phyloP scores from a whole-genome alignment of 2,888 invertebrate genomes.

The Drosophila merina region DNA sequence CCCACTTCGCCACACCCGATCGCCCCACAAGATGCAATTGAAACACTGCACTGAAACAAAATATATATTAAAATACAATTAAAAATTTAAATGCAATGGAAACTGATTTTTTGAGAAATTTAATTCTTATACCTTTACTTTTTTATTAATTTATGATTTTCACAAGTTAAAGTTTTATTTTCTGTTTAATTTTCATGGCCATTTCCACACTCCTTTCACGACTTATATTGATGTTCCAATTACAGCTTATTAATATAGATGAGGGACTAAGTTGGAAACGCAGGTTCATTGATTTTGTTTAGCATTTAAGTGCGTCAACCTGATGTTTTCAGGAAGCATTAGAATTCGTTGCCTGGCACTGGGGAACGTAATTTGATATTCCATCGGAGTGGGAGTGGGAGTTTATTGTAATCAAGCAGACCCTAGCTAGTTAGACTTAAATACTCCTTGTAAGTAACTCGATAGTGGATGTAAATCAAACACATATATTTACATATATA shows the following conservation, averaged over 20 bases:
- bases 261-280: neutral
- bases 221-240: conserved; percentile 10
- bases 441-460: neutral
- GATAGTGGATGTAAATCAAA: too few species aligned
- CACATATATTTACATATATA: neutral
- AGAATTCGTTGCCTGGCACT: conserved; percentile 25
- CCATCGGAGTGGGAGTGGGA: neutral
- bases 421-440: neutral
- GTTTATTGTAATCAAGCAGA: neutral
- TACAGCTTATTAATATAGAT: conserved; percentile 26
- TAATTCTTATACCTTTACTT: neutral
- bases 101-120: neutral
- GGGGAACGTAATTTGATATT: neutral
- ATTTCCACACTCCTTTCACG: neutral
- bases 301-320: neutral
- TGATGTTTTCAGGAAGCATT: conserved; percentile 12
- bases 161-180: neutral
- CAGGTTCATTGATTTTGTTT: conserved; percentile 21
- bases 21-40: conserved; percentile 5
- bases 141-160: neutral
- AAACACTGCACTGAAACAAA: neutral
- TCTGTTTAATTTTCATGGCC: neutral
- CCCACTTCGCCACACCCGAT: conserved; percentile 1
- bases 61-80: neutral
- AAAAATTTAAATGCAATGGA: neutral